Conservation (phyloP, 1,140 invertebrate species). For the Epicauta chinensis region DNA sequence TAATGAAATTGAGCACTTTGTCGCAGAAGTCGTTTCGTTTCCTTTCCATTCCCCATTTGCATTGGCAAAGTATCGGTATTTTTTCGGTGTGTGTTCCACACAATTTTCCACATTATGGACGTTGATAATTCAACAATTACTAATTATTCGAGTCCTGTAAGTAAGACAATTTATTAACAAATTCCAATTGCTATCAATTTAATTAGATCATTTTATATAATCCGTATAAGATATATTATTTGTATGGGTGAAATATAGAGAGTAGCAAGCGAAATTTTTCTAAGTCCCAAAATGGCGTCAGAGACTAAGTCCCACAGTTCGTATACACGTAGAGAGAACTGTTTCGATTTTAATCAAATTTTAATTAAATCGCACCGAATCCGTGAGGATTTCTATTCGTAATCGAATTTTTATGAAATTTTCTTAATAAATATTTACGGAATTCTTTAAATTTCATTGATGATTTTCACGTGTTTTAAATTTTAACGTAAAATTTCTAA, state of each 20-base stretch:
- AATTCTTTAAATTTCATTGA: background rate
- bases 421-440: background rate
- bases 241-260: conserved; percentile 17
- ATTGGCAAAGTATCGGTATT: conserved; percentile 18
- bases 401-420: background rate
- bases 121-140: conserved; percentile 35
- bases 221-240: too few species aligned
- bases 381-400: background rate
- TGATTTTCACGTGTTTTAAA: conserved; percentile 14
- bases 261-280: conserved; percentile 59
- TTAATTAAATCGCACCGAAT: background rate
- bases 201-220: too few species aligned
- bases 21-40: conserved; percentile 18
- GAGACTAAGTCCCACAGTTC: conserved; percentile 54
- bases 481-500: too few species aligned
- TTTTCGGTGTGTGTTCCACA: conserved; percentile 13
- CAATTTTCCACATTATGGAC: conserved; percentile 32
- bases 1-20: conserved; percentile 30
- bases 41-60: conserved; percentile 10
- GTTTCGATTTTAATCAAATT: background rate
- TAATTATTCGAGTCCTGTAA: conserved; percentile 34
- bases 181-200: conserved; percentile 26
- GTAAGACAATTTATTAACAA: conserved; percentile 28
- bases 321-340: background rate
- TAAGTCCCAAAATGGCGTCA: conserved; percentile 82